Percentiles rank a stretch among this genome's conserved stretches.
Evolutionary conservation across 2,797 vertebrate species (phyloP).

Genomic region (Thalassophryne amazonica): DNA sequence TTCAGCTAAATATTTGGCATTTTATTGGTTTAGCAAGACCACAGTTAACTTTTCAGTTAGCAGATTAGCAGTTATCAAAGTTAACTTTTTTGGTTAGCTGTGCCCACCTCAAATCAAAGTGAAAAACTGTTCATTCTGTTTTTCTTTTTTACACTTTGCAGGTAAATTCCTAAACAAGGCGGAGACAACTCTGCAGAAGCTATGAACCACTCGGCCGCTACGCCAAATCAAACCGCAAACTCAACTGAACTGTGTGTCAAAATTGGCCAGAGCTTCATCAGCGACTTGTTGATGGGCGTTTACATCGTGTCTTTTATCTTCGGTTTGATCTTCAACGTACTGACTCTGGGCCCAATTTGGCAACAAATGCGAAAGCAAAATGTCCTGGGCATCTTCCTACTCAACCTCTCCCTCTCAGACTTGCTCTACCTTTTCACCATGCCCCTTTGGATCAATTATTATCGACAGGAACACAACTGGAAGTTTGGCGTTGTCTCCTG

Average conservation of each 20-base stretch:
- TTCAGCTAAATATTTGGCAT: too few relatives aligned
- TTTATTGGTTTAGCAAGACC: too few relatives aligned
- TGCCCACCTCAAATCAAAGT: neutral
- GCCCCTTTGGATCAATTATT: slow-evolving; percentile 83
- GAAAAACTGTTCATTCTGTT: neutral
- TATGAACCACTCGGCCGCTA: slow-evolving; percentile 10
- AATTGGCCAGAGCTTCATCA: slow-evolving; percentile 24
- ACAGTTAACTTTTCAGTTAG: too few relatives aligned
- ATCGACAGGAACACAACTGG: slow-evolving; percentile 70
- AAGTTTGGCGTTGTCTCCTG: slow-evolving; percentile 46
- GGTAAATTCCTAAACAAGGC: slow-evolving; percentile 21
- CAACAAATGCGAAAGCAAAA: slow-evolving; percentile 72
- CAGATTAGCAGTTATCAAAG: too few relatives aligned
- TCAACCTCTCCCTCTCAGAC: slow-evolving; percentile 77
- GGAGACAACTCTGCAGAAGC: neutral
- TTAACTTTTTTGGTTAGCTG: too few relatives aligned
- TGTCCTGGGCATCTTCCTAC: slow-evolving; percentile 77
- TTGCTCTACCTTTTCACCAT: slow-evolving; percentile 77
- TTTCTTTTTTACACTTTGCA: slow-evolving; percentile 10
- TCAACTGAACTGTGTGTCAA: slow-evolving; percentile 29
- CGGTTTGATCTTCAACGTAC: slow-evolving; percentile 71
- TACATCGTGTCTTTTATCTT: slow-evolving; percentile 76
- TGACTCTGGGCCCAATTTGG: slow-evolving; percentile 76
- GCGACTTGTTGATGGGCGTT: slow-evolving; percentile 68
- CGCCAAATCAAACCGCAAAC: neutral